These are phyloP conservation scores for Cettia cetti DNA, from an alignment of 2,113 vertebrate genomes.

Conservation along the genomic window DNA sequence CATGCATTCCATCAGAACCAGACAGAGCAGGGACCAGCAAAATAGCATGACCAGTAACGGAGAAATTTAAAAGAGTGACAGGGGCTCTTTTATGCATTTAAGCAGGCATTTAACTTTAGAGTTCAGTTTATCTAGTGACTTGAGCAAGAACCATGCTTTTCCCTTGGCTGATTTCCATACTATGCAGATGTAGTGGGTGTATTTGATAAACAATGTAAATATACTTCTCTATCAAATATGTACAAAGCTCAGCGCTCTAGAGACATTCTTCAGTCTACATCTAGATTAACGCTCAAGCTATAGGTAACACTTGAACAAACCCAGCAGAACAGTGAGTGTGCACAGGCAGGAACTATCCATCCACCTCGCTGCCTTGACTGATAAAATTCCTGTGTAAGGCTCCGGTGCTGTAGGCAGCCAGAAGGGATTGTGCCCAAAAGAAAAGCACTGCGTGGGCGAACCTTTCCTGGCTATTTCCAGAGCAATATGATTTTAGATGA, in stretches of 20 bases:
- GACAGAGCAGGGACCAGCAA: not conserved
- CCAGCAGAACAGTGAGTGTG: not conserved
- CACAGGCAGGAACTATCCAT: not conserved
- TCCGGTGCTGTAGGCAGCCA: not conserved
- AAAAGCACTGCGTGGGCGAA: fast-evolving
- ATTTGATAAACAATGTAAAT: not conserved
- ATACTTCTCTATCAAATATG: not conserved
- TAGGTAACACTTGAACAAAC: not conserved
- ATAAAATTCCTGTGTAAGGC: not conserved
- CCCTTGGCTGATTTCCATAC: not conserved
- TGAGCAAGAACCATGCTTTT: not conserved
- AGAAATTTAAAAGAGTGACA: not conserved
- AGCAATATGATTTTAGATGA: not conserved
- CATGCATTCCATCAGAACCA: not conserved
- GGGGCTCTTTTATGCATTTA: not conserved
- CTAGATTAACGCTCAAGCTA: not conserved
- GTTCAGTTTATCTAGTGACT: not conserved
- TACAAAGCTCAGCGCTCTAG: not conserved
- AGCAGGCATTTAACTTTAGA: not conserved
- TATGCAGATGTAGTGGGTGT: not conserved
- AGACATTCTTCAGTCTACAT: not conserved
- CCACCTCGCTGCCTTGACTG: not conserved
- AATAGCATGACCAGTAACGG: not conserved
- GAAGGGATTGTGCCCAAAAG: not conserved
- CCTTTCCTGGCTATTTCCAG: not conserved